Base-by-base conservation (phyloP, 2,113 vertebrate genomes). In the Odontophorus gujanensis region DNA sequence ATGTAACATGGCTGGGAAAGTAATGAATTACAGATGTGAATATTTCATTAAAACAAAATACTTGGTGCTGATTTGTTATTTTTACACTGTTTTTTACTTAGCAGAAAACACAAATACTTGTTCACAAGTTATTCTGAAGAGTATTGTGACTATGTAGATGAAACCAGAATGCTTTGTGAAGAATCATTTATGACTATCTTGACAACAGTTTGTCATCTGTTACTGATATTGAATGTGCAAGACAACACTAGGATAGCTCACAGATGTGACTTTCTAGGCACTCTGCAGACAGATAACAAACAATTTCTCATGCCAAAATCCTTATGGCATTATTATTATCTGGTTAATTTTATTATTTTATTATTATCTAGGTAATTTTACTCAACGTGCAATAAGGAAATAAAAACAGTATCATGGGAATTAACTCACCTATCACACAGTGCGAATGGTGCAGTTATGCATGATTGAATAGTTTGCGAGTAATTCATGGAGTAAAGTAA, bases 21-120 rank as follows among this genome's bases (percentile, higher is more conserved):
- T 85, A 91, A 88, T 40, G 17, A 90, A 77, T 47, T 66, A 74
- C 55, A 87, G 63, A 63, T 34, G 84, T 26, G 73, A 71, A 8
- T 73, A 66, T 87, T 92, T 85, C 16, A 79, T 69, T 76, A 69
- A 88, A 78, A 26, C 19, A 75, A 75, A 94, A 82, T 53, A 78
- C 42, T 81, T 86, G 48, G 36, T 87, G 22, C 34, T 57, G 47
- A 72, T 68, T 69, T 83, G 28, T 57, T 80, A 83, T 26, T 83
- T 88, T 57, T 51, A 63, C 55, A 43, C 43, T 69, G 6, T 28
- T 36, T 87, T 83, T 77, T 55, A 61, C 19, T 66, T 67, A 21
- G 42, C n/a, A 74, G 48, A 58, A 62, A 80, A 40, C 14, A 81
- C 25, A 59, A 71, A 75, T 20, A n/a, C 43, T 63, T 57, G 42